Base-by-base conservation (phyloP, 2,797 vertebrate genomes). In the Ceyx erithaca region DNA sequence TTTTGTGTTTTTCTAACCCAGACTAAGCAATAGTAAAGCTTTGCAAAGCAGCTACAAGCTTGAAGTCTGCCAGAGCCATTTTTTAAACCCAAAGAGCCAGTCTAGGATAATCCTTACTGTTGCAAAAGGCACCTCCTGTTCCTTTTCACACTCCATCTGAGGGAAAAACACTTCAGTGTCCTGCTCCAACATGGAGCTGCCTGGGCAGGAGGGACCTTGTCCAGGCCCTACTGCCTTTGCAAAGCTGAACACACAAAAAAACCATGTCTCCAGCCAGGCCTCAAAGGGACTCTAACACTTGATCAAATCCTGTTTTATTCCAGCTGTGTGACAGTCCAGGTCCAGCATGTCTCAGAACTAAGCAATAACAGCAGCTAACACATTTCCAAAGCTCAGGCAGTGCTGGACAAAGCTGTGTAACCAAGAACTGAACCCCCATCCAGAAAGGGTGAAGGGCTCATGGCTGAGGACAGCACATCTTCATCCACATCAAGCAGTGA, bases 91-190 rank as follows among this genome's bases (percentile, higher is more conserved):
- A 25, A 37, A 37, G 37, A 37, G 37, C 11, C 37, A 37, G 10
- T 3, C 8, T 13, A 80, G n/a, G 37, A 79, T 76, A 49, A 63
- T 72, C 5, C 25, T 17, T 48, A 26, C 28, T 33, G n/a, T 8
- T 46, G 80, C 30, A 43, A 30, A 84, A 20, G 43, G 40, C 49
- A 63, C 5, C 33, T 79, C 33, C 52, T 79, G 76, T 57, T 69
- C 17, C 20, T 62, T 20, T 20, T 48, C 30, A 4, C 7, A 28
- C 35, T 30, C 10, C 40, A 18, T 18, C 17, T 2, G 0, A 46
- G 16, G 52, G 75, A 18, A 40, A 25, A 33, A 33, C 0, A 0
- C 26, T 33, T 18, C 41, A 19, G 23, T 1, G 1, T 40, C 59
- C 21, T 37, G 5, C 68, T 72, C 25, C 41, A 1, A 2, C 41